These are phyloP conservation scores for Carlito syrichta DNA, from an alignment of 2,113 vertebrate species.

Conservation along the genomic window DNA sequence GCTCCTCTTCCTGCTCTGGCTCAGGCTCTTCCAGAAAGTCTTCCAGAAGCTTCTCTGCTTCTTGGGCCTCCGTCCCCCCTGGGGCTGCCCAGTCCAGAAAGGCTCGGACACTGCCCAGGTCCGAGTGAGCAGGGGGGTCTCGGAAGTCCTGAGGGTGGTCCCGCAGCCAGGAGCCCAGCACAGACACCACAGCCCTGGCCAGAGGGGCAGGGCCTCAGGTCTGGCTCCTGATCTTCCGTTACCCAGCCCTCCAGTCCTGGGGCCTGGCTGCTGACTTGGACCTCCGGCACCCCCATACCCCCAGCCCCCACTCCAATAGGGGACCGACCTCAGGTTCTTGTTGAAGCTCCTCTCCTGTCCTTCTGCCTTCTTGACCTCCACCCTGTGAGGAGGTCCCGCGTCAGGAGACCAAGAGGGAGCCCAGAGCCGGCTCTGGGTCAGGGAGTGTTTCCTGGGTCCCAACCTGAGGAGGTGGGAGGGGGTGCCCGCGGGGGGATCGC, in stretches of 20 bases:
- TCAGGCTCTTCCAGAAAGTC: slow-evolving; percentile 77
- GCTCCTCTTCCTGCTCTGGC: slow-evolving; percentile 27
- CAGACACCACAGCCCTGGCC: slow-evolving; percentile 75
- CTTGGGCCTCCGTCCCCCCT: slow-evolving; percentile 74
- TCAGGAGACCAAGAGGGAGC: not conserved
- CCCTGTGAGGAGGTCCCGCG: slow-evolving; percentile 8
- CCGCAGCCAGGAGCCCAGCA: slow-evolving; percentile 88
- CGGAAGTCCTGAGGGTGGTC: slow-evolving; percentile 89
- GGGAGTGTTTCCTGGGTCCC: not conserved
- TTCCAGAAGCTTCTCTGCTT: slow-evolving; percentile 81
- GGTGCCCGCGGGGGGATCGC: not conserved
- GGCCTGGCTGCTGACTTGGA: not conserved
- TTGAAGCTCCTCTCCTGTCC: slow-evolving; percentile 10
- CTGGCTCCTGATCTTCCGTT: not conserved
- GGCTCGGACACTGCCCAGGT: slow-evolving; percentile 76
- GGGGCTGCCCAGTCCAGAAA: slow-evolving; percentile 81
- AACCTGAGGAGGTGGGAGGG: not conserved
- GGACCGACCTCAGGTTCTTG: slow-evolving; percentile 63
- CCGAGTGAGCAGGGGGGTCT: slow-evolving; percentile 82
- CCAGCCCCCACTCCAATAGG: not conserved
- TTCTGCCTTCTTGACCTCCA: not conserved
- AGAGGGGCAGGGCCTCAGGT: not conserved
- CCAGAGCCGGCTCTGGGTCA: not conserved
- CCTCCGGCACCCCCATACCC: not conserved
- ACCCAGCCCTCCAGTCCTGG: no score